Conservation (phyloP, 2,797 vertebrate genomes). For the Luscinia megarhynchos region DNA sequence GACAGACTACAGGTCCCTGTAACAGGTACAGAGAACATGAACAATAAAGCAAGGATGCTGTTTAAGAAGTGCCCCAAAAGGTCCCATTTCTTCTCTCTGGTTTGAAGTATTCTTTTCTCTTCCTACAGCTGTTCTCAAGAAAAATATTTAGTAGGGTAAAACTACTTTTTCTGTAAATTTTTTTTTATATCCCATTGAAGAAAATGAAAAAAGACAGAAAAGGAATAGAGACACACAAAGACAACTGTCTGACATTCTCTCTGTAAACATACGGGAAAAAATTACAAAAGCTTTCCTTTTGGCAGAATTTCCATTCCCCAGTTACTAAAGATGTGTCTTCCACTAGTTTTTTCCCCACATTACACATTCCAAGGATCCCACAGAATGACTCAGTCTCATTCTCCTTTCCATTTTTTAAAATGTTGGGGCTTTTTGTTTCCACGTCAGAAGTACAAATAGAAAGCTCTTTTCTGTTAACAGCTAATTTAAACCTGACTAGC, state of each 20-base stretch:
- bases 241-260: not conserved
- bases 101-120: not conserved
- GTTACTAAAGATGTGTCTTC: not conserved
- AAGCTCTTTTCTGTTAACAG: not conserved
- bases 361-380: not conserved
- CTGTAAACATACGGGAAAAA: not conserved
- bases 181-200: not conserved
- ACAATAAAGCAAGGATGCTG: not conserved
- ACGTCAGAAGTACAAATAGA: not conserved
- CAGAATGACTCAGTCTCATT: slow-evolving; percentile 7
- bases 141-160: not conserved
- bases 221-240: not conserved
- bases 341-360: not conserved
- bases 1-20: not conserved
- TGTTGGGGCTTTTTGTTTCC: not conserved
- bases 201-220: not conserved
- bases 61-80: not conserved
- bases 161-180: not conserved
- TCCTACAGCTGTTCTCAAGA: not conserved
- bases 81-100: not conserved
- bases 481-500: not conserved
- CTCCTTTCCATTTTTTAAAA: not conserved
- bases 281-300: not conserved
- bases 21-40: not conserved
- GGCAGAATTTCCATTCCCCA: not conserved